These are phyloP conservation scores for Chloebia gouldiae DNA, from an alignment of 2,113 vertebrate genomes.

Conservation along the genomic window DNA sequence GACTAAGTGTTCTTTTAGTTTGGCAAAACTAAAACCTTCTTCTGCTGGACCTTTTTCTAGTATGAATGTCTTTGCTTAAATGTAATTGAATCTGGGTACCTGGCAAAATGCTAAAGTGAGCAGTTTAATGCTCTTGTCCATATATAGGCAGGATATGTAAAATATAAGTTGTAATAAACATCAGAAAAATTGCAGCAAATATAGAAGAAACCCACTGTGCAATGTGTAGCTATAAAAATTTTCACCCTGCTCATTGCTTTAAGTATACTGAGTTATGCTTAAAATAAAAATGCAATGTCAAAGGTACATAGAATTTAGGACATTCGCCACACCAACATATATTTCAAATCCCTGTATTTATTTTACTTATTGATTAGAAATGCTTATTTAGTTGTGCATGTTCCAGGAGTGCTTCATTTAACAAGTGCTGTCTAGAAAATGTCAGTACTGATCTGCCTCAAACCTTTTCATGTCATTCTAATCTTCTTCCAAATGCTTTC, in stretches of 20 bases:
- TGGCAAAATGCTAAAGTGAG: neutral
- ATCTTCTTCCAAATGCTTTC: constrained; percentile 27
- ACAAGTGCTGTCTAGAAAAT: neutral
- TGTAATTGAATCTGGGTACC: neutral
- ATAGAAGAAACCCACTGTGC: neutral
- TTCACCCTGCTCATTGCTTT: neutral
- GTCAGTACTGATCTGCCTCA: constrained; percentile 3
- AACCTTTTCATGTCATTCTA: constrained; percentile 17
- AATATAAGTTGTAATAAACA: neutral
- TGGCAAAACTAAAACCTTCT: neutral
- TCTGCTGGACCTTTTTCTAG: neutral
- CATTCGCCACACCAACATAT: neutral
- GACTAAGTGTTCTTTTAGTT: neutral
- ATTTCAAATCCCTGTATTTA: neutral
- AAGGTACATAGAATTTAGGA: neutral
- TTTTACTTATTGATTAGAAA: constrained; percentile 52
- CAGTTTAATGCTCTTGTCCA: neutral
- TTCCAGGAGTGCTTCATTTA: neutral
- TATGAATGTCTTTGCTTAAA: neutral
- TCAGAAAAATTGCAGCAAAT: neutral
- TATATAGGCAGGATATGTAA: neutral
- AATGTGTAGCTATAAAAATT: neutral
- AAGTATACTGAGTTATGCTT: neutral
- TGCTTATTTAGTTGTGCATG: neutral
- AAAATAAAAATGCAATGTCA: neutral